Evolutionary conservation across 2,888 invertebrate genomes (phyloP).

Genomic region (Physocephala rufipes): DNA sequence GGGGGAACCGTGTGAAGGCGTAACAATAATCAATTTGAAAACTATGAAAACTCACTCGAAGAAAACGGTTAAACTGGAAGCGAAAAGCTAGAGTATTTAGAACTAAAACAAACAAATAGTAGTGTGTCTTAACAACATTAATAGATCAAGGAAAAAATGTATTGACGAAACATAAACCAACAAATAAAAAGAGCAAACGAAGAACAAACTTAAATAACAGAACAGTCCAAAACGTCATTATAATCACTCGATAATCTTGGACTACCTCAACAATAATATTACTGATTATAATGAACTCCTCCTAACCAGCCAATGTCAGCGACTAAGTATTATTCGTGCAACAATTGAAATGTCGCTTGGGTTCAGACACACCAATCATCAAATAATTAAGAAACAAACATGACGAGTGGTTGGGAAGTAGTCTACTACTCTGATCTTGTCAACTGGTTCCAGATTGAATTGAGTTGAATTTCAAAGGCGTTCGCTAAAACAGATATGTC

Average conservation of each 20-base stretch:
- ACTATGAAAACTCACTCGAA: not conserved
- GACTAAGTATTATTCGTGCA: too few relatives aligned
- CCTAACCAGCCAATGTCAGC: too few relatives aligned
- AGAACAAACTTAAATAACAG: not conserved
- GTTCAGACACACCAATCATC: too few relatives aligned
- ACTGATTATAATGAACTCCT: too few relatives aligned
- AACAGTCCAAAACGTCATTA: too few relatives aligned
- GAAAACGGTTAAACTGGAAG: not conserved
- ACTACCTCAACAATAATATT: too few relatives aligned
- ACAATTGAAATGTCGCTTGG: too few relatives aligned
- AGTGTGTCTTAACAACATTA: not conserved
- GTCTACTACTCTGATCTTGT: not conserved
- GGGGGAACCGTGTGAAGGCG: too few relatives aligned
- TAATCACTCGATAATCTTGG: too few relatives aligned
- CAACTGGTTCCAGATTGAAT: constrained; percentile 28
- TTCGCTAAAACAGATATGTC: not conserved
- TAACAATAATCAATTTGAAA: too few relatives aligned
- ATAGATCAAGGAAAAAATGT: not conserved
- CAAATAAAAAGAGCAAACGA: not conserved
- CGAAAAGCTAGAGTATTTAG: constrained; percentile 2
- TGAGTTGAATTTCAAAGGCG: constrained; percentile 32
- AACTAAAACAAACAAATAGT: not conserved
- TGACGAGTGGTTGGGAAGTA: not conserved
- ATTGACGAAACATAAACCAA: not conserved
- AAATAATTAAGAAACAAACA: not conserved